Evolutionary conservation across 2,113 vertebrate genomes (phyloP).

Genomic region (Grantiella picta): DNA sequence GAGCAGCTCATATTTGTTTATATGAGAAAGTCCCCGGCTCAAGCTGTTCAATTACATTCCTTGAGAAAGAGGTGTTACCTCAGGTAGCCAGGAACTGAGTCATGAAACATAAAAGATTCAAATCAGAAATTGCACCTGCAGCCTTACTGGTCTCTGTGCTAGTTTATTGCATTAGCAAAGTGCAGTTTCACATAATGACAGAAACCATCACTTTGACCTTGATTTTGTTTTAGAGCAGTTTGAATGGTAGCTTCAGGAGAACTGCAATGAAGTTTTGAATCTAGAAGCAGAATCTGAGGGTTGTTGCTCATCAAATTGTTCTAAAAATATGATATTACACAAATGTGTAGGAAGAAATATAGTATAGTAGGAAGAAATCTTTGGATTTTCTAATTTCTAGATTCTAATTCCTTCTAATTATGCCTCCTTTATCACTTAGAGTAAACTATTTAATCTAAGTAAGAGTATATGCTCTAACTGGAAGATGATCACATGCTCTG

Average conservation of each 20-base stretch:
- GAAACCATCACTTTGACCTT: neutral
- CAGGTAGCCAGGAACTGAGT: neutral
- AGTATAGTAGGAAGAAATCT: neutral
- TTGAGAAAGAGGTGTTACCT: neutral
- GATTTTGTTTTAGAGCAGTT: neutral
- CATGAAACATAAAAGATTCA: neutral
- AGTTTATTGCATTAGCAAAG: neutral
- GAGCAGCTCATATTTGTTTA: neutral
- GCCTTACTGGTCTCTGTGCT: neutral
- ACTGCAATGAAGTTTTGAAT: rapidly evolving
- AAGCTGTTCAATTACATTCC: neutral
- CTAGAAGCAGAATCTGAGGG: neutral
- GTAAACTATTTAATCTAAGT: neutral
- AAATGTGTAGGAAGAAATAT: too few species aligned
- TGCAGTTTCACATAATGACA: neutral
- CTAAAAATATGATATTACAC: neutral
- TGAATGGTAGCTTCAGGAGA: neutral
- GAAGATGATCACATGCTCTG: neutral
- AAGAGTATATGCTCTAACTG: neutral
- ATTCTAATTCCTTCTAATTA: neutral
- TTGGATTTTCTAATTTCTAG: neutral
- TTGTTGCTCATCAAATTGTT: neutral
- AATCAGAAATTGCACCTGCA: neutral
- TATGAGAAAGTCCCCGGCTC: neutral
- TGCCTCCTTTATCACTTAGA: neutral